A percentile compares a stretch with the other conserved stretches of the same genome.
Conservation (phyloP, 2,888 invertebrate genomes). For the Seladonia tumulorum region DNA sequence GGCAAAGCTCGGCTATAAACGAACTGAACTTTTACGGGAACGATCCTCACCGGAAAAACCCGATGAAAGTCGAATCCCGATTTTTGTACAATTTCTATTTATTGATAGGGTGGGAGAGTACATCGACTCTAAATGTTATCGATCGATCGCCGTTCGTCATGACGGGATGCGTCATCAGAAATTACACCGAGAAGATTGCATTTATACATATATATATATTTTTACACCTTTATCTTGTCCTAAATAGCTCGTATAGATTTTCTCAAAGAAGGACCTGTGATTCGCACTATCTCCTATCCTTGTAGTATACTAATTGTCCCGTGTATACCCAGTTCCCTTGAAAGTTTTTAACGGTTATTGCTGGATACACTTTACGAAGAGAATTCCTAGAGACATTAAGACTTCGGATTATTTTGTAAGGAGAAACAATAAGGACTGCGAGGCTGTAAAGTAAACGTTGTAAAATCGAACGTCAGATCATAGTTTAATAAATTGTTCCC, state of each 20-base stretch:
- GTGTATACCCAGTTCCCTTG: constrained; percentile 12
- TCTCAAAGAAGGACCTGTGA: not conserved
- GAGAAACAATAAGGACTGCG: constrained; percentile 2
- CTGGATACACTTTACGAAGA: constrained; percentile 29
- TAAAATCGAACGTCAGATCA: constrained; percentile 23
- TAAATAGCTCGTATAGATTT: not conserved
- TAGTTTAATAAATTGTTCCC: constrained; percentile 57
- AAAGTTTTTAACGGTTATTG: not conserved
- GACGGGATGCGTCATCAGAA: not conserved
- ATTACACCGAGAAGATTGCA: constrained; percentile 22
- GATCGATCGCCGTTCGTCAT: constrained; percentile 14
- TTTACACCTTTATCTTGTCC: constrained; percentile 22
- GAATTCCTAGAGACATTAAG: constrained; percentile 38
- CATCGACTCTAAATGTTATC: not conserved
- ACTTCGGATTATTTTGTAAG: constrained; percentile 45
- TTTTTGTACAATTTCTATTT: constrained; percentile 55
- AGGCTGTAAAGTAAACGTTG: constrained; percentile 38
- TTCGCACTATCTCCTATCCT: not conserved
- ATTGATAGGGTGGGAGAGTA: constrained; percentile 33
- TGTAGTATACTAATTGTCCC: constrained; percentile 1
- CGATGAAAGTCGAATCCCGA: constrained; percentile 12
- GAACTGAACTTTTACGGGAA: not conserved
- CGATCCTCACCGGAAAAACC: not conserved
- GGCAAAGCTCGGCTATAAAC: constrained; percentile 73
- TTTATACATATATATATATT: constrained; percentile 42